Evolutionary conservation across 2,113 vertebrate species (phyloP).

Genomic region (Riparia riparia): DNA sequence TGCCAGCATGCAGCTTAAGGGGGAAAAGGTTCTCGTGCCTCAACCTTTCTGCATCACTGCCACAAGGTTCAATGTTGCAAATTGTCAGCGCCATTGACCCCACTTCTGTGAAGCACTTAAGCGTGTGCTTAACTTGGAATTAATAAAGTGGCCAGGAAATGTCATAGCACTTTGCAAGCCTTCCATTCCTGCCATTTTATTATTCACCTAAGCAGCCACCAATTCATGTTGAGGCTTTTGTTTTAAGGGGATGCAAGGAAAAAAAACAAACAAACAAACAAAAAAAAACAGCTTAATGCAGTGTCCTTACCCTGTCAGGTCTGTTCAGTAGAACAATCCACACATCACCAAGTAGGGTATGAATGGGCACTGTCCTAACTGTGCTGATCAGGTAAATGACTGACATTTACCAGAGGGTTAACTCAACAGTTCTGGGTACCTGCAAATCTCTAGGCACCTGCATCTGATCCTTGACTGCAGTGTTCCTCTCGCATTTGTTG

Average conservation of each 20-base stretch:
- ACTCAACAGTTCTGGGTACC: not conserved
- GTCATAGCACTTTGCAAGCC: constrained; percentile 1
- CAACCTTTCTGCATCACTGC: constrained; percentile 60
- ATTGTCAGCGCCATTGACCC: constrained; percentile 59
- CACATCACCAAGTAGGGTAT: not conserved
- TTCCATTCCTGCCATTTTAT: not conserved
- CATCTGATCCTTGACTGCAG: not conserved
- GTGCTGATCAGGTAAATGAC: not conserved
- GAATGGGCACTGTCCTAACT: not conserved
- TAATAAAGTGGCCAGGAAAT: constrained; percentile 51
- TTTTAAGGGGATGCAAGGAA: not conserved
- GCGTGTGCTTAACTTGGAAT: constrained; percentile 45
- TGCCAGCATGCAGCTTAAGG: not conserved
- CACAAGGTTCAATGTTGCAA: constrained; percentile 42
- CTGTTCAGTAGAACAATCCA: not conserved
- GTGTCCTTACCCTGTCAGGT: not conserved
- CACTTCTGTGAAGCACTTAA: constrained; percentile 60
- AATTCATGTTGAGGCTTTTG: not conserved
- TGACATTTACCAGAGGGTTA: not conserved
- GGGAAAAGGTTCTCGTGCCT: not conserved
- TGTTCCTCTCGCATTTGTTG: not conserved
- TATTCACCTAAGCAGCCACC: not conserved
- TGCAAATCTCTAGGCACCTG: not conserved
- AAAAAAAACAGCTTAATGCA: not conserved
- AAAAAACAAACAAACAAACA: not conserved